Percentiles rank a stretch among this genome's conserved stretches.
Evolutionary conservation across 2,797 vertebrate genomes (phyloP).

Genomic region (Alcedo atthis): DNA sequence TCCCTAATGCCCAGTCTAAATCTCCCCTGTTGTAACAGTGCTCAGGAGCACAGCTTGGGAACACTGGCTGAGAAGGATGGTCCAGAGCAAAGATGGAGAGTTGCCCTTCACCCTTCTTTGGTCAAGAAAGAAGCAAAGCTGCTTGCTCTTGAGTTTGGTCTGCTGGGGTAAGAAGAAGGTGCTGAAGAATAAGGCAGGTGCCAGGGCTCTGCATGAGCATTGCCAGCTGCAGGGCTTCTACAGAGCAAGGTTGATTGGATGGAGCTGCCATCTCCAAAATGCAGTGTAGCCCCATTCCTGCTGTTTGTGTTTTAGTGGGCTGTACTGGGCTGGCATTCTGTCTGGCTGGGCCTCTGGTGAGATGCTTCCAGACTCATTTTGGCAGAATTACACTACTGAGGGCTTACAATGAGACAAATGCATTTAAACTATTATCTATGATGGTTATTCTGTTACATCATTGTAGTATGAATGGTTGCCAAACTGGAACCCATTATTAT

Average conservation of each 20-base stretch:
- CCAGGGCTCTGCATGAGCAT: neutral
- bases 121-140: neutral
- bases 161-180: neutral
- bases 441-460: neutral
- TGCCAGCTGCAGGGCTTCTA: neutral
- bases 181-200: too few species aligned
- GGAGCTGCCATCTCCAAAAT: neutral
- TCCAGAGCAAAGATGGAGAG: neutral
- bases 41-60: rapidly evolving
- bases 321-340: rapidly evolving
- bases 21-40: neutral
- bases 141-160: neutral
- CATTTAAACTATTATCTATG: neutral
- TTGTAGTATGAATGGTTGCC: neutral
- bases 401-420: neutral
- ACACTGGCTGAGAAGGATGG: neutral
- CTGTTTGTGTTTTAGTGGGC: neutral
- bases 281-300: rapidly evolving
- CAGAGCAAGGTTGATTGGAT: neutral
- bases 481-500: neutral
- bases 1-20: too few species aligned
- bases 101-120: neutral
- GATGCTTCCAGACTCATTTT: neutral
- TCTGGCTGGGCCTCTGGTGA: neutral
- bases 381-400: neutral